phyloP scores from a whole-genome alignment of 2,797 vertebrate genomes.

The Mico argentatus region DNA sequence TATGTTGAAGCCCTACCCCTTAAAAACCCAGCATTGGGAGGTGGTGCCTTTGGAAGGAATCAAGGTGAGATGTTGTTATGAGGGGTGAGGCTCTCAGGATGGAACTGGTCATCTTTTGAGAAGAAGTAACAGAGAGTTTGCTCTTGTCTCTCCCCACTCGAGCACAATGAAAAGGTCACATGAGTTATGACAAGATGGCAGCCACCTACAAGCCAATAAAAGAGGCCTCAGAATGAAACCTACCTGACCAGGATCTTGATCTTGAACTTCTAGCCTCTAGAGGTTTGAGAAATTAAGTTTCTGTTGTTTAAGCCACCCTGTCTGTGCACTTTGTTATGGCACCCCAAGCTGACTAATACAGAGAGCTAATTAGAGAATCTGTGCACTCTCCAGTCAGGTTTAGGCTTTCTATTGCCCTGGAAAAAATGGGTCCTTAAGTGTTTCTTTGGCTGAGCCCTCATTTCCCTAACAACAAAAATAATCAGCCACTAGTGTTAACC shows the following conservation, averaged over 20 bases:
- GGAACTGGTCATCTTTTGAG: neutral
- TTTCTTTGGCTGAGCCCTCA: neutral
- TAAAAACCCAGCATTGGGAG: neutral
- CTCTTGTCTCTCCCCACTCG: neutral
- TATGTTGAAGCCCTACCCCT: neutral
- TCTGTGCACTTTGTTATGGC: neutral
- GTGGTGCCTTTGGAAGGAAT: neutral
- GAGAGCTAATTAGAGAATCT: neutral
- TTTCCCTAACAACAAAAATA: slow-evolving; percentile 2
- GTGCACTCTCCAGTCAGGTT: neutral
- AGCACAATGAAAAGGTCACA: neutral
- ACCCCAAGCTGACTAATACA: neutral
- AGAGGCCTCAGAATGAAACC: neutral
- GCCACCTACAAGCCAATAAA: neutral
- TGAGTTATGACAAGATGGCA: neutral
- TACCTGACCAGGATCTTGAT: neutral
- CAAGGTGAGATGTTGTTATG: neutral
- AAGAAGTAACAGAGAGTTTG: neutral
- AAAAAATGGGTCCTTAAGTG: neutral
- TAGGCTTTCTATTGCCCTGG: neutral
- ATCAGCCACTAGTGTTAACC: neutral
- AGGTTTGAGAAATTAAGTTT: neutral
- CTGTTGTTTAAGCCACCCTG: neutral
- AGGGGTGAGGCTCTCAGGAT: neutral
- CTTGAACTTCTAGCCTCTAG: neutral